Evolutionary conservation across 2,888 invertebrate genomes (phyloP).

Genomic region (Cheilosia vernalis): DNA sequence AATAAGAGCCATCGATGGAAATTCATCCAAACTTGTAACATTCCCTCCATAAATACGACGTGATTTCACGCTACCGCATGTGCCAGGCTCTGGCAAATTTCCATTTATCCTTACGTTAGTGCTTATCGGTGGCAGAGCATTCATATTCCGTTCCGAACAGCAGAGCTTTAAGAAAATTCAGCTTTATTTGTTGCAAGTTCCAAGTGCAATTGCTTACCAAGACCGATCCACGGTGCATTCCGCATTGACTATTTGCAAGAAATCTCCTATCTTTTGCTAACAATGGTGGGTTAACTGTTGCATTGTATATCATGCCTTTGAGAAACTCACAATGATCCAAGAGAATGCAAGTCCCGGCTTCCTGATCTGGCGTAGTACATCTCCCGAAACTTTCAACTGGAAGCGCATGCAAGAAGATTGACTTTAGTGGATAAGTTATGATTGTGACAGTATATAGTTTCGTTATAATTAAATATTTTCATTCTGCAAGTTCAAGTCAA

Average conservation of each 20-base stretch:
- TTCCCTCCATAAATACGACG: constrained; percentile 87
- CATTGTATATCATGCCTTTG: constrained; percentile 78
- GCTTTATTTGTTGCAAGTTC: not conserved
- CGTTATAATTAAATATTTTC: too few species aligned
- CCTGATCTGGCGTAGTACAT: not conserved
- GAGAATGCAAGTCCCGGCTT: not conserved
- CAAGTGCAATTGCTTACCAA: constrained; percentile 84
- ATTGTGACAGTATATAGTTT: too few species aligned
- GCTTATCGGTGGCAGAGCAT: constrained; percentile 58
- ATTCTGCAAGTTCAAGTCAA: too few species aligned
- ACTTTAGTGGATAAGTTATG: not conserved
- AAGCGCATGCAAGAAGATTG: not conserved
- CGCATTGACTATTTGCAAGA: constrained; percentile 87
- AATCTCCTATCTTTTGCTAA: constrained; percentile 80
- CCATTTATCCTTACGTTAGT: constrained; percentile 36
- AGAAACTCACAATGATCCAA: constrained; percentile 48
- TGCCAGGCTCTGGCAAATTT: constrained; percentile 83
- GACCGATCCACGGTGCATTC: constrained; percentile 85
- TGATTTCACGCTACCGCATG: constrained; percentile 85
- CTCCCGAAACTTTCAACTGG: not conserved
- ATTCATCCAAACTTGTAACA: constrained; percentile 86
- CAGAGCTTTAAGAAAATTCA: constrained; percentile 77
- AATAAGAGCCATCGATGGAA: constrained; percentile 84
- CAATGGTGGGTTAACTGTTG: constrained; percentile 75
- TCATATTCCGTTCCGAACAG: constrained; percentile 76